phyloP scores from a whole-genome alignment of 2,888 invertebrate genomes.

The Cremastinae sp. region DNA sequence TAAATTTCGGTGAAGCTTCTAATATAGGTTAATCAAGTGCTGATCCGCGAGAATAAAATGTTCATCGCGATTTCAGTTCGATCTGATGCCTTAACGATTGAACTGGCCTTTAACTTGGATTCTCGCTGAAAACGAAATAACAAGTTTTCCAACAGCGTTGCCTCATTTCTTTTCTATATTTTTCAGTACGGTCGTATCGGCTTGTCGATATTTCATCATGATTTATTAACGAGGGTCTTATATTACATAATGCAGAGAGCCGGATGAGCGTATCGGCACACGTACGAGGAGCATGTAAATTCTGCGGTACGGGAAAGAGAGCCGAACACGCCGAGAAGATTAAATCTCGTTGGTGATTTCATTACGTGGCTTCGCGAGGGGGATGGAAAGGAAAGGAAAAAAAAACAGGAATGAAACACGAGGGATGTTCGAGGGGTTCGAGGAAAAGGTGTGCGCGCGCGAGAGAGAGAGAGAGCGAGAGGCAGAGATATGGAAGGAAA shows the following conservation, averaged over 20 bases:
- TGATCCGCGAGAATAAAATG: too few relatives aligned
- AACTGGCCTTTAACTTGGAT: too few relatives aligned
- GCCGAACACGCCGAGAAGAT: constrained; percentile 42
- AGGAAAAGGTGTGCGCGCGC: constrained; percentile 5
- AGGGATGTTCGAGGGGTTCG: constrained; percentile 24
- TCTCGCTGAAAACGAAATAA: constrained; percentile 18
- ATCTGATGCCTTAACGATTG: too few relatives aligned
- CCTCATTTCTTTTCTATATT: constrained; percentile 4
- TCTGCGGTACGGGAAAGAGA: constrained; percentile 39
- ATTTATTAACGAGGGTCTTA: constrained; percentile 43
- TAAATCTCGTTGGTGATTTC: constrained; percentile 57
- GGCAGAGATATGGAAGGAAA: too few relatives aligned
- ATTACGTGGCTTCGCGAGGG: constrained; percentile 42
- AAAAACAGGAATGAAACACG: too few relatives aligned
- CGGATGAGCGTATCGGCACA: not conserved
- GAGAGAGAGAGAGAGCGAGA: constrained; percentile 13
- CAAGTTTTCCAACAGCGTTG: constrained; percentile 13
- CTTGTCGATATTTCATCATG: constrained; percentile 49
- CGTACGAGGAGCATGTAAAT: constrained; percentile 32
- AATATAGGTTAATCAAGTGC: too few relatives aligned
- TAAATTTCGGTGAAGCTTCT: too few relatives aligned
- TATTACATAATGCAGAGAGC: not conserved
- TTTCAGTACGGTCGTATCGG: not conserved
- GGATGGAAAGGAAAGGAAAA: constrained; percentile 31
- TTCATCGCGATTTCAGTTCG: too few relatives aligned